Conservation (phyloP, 2,888 invertebrate genomes). For the Biston stratarius region DNA sequence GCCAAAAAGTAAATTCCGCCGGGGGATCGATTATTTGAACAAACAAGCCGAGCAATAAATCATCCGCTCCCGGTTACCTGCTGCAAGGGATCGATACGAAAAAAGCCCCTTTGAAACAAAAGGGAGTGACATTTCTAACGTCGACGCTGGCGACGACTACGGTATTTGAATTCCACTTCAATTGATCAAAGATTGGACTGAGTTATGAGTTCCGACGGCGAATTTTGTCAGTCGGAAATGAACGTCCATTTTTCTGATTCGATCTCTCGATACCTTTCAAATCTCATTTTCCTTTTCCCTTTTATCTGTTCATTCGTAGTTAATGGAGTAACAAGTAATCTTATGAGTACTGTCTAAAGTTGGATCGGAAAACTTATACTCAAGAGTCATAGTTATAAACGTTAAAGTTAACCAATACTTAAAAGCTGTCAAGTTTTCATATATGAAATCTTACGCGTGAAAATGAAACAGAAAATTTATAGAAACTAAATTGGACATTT, state of each 20-base stretch:
- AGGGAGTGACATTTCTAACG: slow-evolving; percentile 77
- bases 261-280: slow-evolving; percentile 31
- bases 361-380: background rate
- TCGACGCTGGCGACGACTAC: slow-evolving; percentile 48
- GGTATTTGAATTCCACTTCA: slow-evolving; percentile 50
- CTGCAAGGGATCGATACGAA: slow-evolving; percentile 80
- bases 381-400: too few species aligned
- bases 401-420: too few species aligned
- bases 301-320: slow-evolving; percentile 28
- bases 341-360: slow-evolving; percentile 16
- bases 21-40: slow-evolving; percentile 83
- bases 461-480: too few species aligned
- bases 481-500: too few species aligned
- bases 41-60: slow-evolving; percentile 83
- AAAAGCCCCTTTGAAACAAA: slow-evolving; percentile 77
- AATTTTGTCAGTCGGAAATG: slow-evolving; percentile 43
- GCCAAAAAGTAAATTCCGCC: slow-evolving; percentile 53
- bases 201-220: slow-evolving; percentile 41
- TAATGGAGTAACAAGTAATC: slow-evolving; percentile 31
- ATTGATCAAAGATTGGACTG: slow-evolving; percentile 51
- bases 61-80: slow-evolving; percentile 83
- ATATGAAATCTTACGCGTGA: too few species aligned
- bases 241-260: slow-evolving; percentile 42
- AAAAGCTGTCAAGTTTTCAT: too few species aligned
- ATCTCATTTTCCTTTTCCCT: slow-evolving; percentile 35